phyloP scores from a whole-genome alignment of 2,113 vertebrate genomes.

The Pelecanoides urinatrix region DNA sequence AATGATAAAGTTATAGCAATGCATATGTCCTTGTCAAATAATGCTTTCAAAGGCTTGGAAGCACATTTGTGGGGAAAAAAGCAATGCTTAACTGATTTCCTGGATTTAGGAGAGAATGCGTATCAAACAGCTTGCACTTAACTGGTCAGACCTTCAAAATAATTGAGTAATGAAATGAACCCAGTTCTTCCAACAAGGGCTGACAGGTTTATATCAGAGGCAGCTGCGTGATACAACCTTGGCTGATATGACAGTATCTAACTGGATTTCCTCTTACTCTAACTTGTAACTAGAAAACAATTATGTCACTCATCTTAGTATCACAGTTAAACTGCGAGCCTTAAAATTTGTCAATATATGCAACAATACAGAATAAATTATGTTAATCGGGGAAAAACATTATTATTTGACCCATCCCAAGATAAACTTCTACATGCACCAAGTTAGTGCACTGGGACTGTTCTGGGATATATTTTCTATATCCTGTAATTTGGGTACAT shows the following conservation, averaged over 20 bases:
- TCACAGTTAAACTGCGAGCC: not conserved
- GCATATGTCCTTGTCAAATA: not conserved
- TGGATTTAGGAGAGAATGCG: not conserved
- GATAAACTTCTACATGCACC: not conserved
- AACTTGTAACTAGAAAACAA: not conserved
- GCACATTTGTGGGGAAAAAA: not conserved
- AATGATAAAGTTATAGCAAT: not conserved
- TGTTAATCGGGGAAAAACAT: not conserved
- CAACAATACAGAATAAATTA: not conserved
- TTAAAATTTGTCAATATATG: not conserved
- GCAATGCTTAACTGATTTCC: not conserved
- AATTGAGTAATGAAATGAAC: not conserved
- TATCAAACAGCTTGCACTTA: not conserved
- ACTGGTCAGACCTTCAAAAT: not conserved
- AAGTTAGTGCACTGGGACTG: not conserved
- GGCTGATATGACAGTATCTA: not conserved
- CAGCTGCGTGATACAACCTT: not conserved
- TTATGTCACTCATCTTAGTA: not conserved
- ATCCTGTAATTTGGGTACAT: not conserved
- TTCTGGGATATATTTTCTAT: not conserved
- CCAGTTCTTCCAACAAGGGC: not conserved
- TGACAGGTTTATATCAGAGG: not conserved
- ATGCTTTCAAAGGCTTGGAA: not conserved
- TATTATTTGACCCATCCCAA: not conserved
- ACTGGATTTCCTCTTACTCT: not conserved